A percentile compares a stretch with the other conserved stretches of the same genome.
Conservation (phyloP, 2,888 invertebrate genomes). For the Caenorhabditis afra region DNA sequence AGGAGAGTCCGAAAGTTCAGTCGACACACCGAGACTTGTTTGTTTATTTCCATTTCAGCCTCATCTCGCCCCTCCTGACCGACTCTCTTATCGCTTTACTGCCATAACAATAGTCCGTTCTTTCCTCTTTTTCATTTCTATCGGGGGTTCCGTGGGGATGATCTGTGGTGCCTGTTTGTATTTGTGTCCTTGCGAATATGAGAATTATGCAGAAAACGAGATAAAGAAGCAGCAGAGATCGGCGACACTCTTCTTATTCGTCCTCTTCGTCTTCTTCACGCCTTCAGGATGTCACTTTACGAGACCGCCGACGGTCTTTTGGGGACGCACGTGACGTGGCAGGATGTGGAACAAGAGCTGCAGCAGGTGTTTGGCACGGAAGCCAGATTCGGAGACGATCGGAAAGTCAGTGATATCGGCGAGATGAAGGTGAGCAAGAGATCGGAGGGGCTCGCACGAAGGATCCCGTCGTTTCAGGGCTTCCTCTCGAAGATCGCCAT, state of each 20-base stretch:
- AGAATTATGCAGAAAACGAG: constrained; percentile 8
- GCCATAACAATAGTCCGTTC: background rate
- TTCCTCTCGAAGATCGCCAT: constrained; percentile 51
- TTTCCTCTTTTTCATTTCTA: background rate
- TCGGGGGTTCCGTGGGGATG: background rate
- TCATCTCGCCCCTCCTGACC: background rate
- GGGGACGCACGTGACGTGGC: constrained; percentile 44
- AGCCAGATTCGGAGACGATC: constrained; percentile 28
- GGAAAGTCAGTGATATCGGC: constrained; percentile 29
- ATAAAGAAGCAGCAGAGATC: background rate
- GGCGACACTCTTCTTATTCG: background rate
- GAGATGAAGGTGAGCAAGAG: constrained; percentile 42
- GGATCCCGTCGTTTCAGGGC: constrained; percentile 25
- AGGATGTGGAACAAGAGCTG: constrained; percentile 35
- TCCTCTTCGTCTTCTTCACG: too few relatives aligned
- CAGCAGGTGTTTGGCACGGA: constrained; percentile 27
- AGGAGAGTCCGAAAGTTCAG: constrained; percentile 1
- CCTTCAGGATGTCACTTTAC: constrained; percentile 35
- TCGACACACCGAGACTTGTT: too few relatives aligned
- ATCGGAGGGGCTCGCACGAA: background rate
- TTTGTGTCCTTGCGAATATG: background rate
- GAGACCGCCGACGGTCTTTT: constrained; percentile 39
- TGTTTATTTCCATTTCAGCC: constrained; percentile 1
- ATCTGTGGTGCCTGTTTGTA: constrained; percentile 28
- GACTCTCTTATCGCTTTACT: background rate